Conservation (phyloP, 2,113 vertebrate species). For the Nestor notabilis region DNA sequence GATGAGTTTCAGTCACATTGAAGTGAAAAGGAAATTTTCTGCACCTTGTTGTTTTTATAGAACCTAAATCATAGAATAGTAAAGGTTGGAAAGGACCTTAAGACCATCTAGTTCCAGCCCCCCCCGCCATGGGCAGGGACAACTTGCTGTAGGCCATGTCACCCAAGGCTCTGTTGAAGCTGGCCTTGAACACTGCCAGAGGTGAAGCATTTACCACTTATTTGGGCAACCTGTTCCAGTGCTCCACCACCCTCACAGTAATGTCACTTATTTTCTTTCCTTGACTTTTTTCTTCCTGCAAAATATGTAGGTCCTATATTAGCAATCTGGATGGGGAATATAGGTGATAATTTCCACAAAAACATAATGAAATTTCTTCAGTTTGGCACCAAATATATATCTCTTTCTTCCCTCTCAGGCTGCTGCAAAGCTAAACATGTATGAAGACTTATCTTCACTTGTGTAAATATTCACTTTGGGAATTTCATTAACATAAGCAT, state of each 20-base stretch:
- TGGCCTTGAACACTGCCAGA: not conserved
- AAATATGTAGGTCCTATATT: not conserved
- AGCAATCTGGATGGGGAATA: not conserved
- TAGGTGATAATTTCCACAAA: not conserved
- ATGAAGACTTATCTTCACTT: constrained; percentile 29
- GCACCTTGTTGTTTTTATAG: not conserved
- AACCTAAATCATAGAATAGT: not conserved
- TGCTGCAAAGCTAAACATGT: constrained; percentile 29
- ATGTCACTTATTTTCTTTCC: not conserved
- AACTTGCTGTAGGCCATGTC: not conserved
- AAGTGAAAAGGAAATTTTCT: not conserved
- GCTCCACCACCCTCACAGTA: not conserved
- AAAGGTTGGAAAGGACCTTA: not conserved
- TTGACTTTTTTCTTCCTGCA: not conserved
- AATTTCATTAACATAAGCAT: constrained; percentile 25
- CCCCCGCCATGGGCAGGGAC: not conserved
- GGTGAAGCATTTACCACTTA: not conserved
- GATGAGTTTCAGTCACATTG: not conserved
- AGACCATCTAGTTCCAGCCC: not conserved
- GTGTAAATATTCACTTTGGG: not conserved
- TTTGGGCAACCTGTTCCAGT: not conserved
- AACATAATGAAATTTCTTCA: not conserved
- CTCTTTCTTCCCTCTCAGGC: not conserved
- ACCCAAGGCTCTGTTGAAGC: not conserved
- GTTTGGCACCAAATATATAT: not conserved